Percentiles rank a stretch among this genome's conserved stretches.
Conservation (phyloP, 2,888 invertebrate genomes). For the Sepiola atlantica region DNA sequence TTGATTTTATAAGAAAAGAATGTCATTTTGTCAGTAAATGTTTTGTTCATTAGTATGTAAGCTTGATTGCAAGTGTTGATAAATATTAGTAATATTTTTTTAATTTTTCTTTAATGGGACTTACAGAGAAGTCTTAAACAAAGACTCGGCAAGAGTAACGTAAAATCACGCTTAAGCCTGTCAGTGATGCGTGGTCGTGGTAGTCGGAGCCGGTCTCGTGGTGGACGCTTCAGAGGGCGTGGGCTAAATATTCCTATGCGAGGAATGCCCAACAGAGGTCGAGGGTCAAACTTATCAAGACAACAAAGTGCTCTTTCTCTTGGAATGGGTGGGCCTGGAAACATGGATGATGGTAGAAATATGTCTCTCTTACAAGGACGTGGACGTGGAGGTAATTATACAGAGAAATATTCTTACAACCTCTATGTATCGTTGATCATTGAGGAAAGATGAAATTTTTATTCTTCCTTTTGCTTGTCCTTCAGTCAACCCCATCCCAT, state of each 20-base stretch:
- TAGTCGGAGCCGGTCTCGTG: conserved; percentile 51
- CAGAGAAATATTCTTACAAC: background rate
- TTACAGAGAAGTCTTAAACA: conserved; percentile 58
- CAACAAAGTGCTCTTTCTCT: conserved; percentile 45
- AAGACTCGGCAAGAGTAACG: conserved; percentile 58
- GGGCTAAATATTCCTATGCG: conserved; percentile 50
- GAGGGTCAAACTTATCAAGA: conserved; percentile 41
- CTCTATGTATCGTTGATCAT: too few relatives aligned
- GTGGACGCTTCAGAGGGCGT: conserved; percentile 53
- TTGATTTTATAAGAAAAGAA: too few relatives aligned
- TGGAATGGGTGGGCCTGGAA: conserved; percentile 34
- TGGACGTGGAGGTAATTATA: conserved; percentile 50
- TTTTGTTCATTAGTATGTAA: too few relatives aligned
- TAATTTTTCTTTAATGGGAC: background rate
- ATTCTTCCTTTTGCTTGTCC: background rate
- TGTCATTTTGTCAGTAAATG: too few relatives aligned
- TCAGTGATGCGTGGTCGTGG: conserved; percentile 60
- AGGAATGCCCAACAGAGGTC: conserved; percentile 45
- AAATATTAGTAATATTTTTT: background rate
- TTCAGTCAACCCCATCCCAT: too few relatives aligned
- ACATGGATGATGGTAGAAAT: conserved; percentile 40
- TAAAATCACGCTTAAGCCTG: conserved; percentile 66
- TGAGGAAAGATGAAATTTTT: too few relatives aligned
- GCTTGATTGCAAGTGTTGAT: background rate
- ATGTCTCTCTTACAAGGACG: conserved; percentile 52